A percentile compares a stretch with the other conserved stretches of the same genome.
These are phyloP conservation scores for Sphaerophoria rueppellii DNA, from an alignment of 2,888 invertebrate genomes.

Conservation along the genomic window DNA sequence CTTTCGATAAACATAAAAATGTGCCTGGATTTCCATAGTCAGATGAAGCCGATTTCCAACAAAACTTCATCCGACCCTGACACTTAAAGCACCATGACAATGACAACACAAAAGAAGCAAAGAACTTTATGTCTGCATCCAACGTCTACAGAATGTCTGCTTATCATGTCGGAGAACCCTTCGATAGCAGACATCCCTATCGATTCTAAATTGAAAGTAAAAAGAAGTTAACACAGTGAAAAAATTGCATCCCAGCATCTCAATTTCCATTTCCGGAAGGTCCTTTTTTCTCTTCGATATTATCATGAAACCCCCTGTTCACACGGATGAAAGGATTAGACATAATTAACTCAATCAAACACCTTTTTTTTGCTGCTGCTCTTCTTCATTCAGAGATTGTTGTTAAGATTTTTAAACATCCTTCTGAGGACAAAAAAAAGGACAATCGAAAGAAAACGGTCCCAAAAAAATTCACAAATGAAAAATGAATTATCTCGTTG, in stretches of 20 bases:
- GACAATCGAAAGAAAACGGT: neutral
- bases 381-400: neutral
- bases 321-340: conserved; percentile 52
- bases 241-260: conserved; percentile 49
- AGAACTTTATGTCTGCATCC: conserved; percentile 13
- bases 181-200: conserved; percentile 41
- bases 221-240: neutral
- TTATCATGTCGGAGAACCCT: conserved; percentile 43
- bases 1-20: no score
- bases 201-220: conserved; percentile 12
- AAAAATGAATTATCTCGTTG: conserved; percentile 46
- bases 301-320: conserved; percentile 38
- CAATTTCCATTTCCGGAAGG: conserved; percentile 21
- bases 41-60: neutral
- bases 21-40: no score
- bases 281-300: neutral
- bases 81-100: neutral
- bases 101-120: conserved; percentile 1
- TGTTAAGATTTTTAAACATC: conserved; percentile 17
- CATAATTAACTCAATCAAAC: conserved; percentile 66
- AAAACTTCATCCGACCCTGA: neutral
- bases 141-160: conserved; percentile 24
- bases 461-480: conserved; percentile 3
- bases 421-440: conserved; percentile 22
- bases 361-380: conserved; percentile 25